These are phyloP conservation scores for Ophion ventricosus DNA, from an alignment of 2,888 invertebrate species.

Conservation along the genomic window DNA sequence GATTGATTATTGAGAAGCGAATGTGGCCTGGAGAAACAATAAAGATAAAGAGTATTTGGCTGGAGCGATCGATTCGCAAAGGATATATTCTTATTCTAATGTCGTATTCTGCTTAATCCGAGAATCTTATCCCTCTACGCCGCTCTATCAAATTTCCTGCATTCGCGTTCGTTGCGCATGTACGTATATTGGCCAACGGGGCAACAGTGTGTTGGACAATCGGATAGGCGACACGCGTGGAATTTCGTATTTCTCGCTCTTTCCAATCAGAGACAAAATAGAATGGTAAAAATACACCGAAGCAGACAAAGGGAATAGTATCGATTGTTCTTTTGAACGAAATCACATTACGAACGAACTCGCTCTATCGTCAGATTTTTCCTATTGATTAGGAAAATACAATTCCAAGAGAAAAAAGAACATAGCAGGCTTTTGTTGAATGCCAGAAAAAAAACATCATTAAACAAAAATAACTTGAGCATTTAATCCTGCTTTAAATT, in stretches of 20 bases:
- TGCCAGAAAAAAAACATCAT: not conserved
- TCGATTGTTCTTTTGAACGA: not conserved
- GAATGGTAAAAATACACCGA: slow-evolving; percentile 10
- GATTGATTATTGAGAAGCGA: not conserved
- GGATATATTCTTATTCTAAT: slow-evolving; percentile 61
- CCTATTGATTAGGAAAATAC: not conserved
- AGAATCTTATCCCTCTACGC: slow-evolving; percentile 56
- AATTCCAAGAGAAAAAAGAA: not conserved
- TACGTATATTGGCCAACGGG: slow-evolving; percentile 28
- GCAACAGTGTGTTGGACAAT: slow-evolving; percentile 49
- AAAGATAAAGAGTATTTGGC: not conserved
- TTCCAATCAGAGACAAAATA: slow-evolving; percentile 30
- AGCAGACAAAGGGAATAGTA: not conserved
- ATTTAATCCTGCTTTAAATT: not conserved
- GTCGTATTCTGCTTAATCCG: slow-evolving; percentile 59
- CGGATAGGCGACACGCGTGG: slow-evolving; percentile 70
- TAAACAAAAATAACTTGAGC: not conserved
- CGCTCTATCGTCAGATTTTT: not conserved
- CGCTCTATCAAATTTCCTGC: slow-evolving; percentile 40
- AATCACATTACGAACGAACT: not conserved
- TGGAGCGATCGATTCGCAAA: slow-evolving; percentile 22
- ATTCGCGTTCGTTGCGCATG: slow-evolving; percentile 38
- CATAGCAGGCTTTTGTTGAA: not conserved
- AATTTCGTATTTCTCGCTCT: slow-evolving; percentile 66
- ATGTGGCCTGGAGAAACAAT: not conserved